Evolutionary conservation across 1,140 invertebrate species (phyloP), one percentile per base, ranked within the genome.

Genomic region (Penaeus japonicus): DNA sequence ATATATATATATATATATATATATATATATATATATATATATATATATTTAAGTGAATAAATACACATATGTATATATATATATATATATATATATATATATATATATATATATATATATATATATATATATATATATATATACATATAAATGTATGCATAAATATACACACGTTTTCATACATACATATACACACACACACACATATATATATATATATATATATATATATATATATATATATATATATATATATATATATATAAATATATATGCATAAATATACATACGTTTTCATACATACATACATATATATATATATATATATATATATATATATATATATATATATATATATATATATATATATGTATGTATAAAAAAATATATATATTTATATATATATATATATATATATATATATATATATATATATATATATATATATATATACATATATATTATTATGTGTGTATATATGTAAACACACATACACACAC

Each of bases 141-240:
- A 79, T 53, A 79, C 17, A 79, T 53, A 79, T 53, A 79, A 20
- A 79, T 79, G 47, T 79, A 53, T 79, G 47, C 47, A 79, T 32
- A 24, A 4, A 77, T 35, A 39, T 77, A 27, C 32, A 78, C 32
- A 78, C 32, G 32, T 78, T 30, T 78, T 30, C 32, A 78, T 78
- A 78, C 32, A 78, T 78, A 78, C 32, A 78, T 78, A 78, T 78
- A 78, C 32, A 78, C 32, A 78, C 32, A 78, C 32, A 78, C 32
- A 78, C 32, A 78, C 32, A 78, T 78, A 78, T 78, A 78, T 78
- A 78, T 78, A 78, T 78, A 78, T 78, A 78, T 78, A 77, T 77
- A 77, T 77, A 77, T 77, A 24, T 78, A 35, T 78, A 35, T 53
- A 12, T 78, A 32, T 78, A 32, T 35, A 12, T 35, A 18, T 35